phyloP scores from a whole-genome alignment of 2,797 vertebrate genomes.

The Gymnocypris eckloni region DNA sequence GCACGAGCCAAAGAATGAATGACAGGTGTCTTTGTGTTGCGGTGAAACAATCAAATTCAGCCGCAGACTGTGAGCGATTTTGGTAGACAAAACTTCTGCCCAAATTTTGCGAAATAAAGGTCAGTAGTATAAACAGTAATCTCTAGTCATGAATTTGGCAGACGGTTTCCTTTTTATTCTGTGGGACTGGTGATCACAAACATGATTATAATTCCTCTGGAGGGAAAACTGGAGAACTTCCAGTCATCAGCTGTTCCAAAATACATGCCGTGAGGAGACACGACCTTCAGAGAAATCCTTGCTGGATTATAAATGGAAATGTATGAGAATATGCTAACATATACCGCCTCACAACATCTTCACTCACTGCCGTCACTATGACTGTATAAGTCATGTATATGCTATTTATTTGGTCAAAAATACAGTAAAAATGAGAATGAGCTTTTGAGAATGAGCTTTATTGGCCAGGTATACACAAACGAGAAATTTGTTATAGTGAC shows the following conservation, averaged over 20 bases:
- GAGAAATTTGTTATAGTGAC: no score
- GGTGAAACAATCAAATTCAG: not conserved
- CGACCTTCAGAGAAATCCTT: slow-evolving; percentile 34
- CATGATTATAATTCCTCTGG: slow-evolving; percentile 19
- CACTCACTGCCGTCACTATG: no score
- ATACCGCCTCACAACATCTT: not conserved
- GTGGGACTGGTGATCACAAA: slow-evolving; percentile 1
- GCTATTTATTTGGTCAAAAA: not conserved
- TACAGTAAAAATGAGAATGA: not conserved
- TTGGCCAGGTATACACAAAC: no score
- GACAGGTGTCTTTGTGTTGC: slow-evolving; percentile 9
- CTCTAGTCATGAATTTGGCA: not conserved
- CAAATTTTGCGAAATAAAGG: not conserved
- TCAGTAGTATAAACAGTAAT: not conserved
- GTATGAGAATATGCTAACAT: slow-evolving; percentile 31
- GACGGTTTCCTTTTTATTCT: not conserved
- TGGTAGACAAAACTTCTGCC: not conserved
- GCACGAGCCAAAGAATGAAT: slow-evolving; percentile 4
- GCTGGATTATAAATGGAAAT: slow-evolving; percentile 50
- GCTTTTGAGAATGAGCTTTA: no score
- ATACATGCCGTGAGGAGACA: not conserved
- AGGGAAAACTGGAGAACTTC: slow-evolving; percentile 17
- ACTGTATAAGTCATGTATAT: not conserved
- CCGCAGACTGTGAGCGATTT: not conserved
- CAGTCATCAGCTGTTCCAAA: slow-evolving; percentile 10